Evolutionary conservation across 2,888 invertebrate genomes (phyloP), one percentile per base, ranked within the genome.

Genomic region (Cyclophora punctaria): DNA sequence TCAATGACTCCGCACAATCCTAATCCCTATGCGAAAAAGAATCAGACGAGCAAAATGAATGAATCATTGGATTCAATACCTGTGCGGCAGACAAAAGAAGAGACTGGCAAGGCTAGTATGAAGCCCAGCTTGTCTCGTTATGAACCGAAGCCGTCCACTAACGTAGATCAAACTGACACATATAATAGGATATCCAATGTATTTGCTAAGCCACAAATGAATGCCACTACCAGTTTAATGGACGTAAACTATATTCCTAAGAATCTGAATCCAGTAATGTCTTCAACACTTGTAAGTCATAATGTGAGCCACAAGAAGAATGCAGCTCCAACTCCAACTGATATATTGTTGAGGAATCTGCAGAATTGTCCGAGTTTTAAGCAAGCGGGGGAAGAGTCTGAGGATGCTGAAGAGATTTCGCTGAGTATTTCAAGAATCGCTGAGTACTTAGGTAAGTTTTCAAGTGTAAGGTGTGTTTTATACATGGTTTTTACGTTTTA

Each of bases 391-490:
- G 82, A 83, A 6, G 83, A 86, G 34, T 78, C 78, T 5, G 80
- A 79, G 46, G 72, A 67, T 3, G 75, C 80, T 0, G 69, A 65
- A 1, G 84, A 85, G 40, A 76, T 78, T 62, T 87, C 87, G 2
- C 59, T 87, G 34, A 86, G 84, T 55, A 71, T 86, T 55, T 86
- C 87, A 0, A 83, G 77, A 59, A 87, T 88, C 62, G 82, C 81
- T 41, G 84, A 83, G 59, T 82, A 76, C 64, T 67, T 88, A 44
- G 82, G 87, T 86, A 66, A 71, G 75, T 20, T 20, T 20, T 20
- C 20, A 20, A 20, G 2, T 1, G 20, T 20, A 20, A 20, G 20
- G 20, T 20, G 20, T 20, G 20, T 1, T 20, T 20, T 1, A 20
- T 20, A 20, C 20, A 20, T 20, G 20, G 20, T 20, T 20, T 20